Conservation (phyloP, 2,888 invertebrate genomes). For the Cartodere bifasciata region DNA sequence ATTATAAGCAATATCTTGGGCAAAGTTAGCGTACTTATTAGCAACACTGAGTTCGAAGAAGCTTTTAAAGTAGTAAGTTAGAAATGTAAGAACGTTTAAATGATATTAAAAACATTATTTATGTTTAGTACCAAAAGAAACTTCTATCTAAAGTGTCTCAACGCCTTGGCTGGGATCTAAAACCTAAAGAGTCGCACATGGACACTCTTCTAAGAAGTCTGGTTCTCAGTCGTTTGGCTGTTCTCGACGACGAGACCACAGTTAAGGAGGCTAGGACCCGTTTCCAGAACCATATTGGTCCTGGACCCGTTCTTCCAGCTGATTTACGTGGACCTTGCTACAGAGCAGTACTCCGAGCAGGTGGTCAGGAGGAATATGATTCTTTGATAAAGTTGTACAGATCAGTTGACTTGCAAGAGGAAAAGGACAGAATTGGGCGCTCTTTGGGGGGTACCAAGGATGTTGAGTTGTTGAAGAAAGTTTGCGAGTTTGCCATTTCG, state of each 20-base stretch:
- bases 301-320: constrained; percentile 54
- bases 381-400: constrained; percentile 71
- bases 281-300: constrained; percentile 53
- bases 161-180: constrained; percentile 74
- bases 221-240: constrained; percentile 70
- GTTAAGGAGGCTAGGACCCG: constrained; percentile 64
- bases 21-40: constrained; percentile 63
- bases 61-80: constrained; percentile 46
- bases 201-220: constrained; percentile 76
- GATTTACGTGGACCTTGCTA: constrained; percentile 82
- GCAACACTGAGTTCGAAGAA: constrained; percentile 64
- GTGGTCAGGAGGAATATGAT: constrained; percentile 56
- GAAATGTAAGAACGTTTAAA: no score
- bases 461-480: constrained; percentile 54
- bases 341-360: constrained; percentile 65
- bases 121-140: constrained; percentile 50
- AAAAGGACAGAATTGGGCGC: constrained; percentile 80
- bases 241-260: constrained; percentile 65
- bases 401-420: constrained; percentile 80
- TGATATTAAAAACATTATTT: no score
- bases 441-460: constrained; percentile 72
- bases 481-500: constrained; percentile 71
- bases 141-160: constrained; percentile 60
- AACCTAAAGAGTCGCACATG: constrained; percentile 70
- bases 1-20: constrained; percentile 66